phyloP scores from a whole-genome alignment of 2,113 vertebrate species.

The Globicephala melas region DNA sequence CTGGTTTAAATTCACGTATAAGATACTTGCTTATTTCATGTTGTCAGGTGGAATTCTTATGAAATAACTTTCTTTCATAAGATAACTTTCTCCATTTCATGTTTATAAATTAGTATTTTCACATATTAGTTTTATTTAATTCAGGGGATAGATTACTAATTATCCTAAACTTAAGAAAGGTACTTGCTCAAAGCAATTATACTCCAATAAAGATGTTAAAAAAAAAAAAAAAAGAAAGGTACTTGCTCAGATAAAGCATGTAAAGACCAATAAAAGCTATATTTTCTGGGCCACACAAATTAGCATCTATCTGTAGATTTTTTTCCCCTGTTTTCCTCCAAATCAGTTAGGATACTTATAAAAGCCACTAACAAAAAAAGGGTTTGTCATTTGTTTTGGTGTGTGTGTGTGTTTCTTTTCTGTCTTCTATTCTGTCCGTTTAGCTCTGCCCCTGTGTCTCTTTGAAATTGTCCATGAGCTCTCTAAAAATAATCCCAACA shows the following conservation, averaged over 20 bases:
- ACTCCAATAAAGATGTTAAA: no score
- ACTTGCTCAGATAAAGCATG: not conserved
- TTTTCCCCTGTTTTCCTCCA: not conserved
- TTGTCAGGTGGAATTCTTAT: not conserved
- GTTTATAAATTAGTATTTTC: slow-evolving; percentile 16
- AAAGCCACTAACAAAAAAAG: not conserved
- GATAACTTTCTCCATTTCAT: not conserved
- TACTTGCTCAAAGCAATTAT: not conserved
- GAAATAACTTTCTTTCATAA: not conserved
- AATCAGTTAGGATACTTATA: not conserved
- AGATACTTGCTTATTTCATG: not conserved
- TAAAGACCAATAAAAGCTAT: not conserved
- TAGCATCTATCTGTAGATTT: not conserved
- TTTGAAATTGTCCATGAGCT: slow-evolving; percentile 3
- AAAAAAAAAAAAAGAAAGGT: no score
- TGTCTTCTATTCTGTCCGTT: not conserved
- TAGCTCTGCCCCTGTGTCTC: not conserved
- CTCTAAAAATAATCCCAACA: slow-evolving; percentile 34
- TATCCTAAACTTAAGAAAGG: not conserved
- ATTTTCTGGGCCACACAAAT: slow-evolving; percentile 1
- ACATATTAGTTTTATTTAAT: not conserved
- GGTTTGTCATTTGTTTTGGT: not conserved
- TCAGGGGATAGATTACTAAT: not conserved
- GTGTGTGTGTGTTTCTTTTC: not conserved
- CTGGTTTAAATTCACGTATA: not conserved